Percentiles rank a stretch among this genome's conserved stretches.
Evolutionary conservation across 2,888 invertebrate genomes (phyloP).

Genomic region (Brachylomia viminalis): DNA sequence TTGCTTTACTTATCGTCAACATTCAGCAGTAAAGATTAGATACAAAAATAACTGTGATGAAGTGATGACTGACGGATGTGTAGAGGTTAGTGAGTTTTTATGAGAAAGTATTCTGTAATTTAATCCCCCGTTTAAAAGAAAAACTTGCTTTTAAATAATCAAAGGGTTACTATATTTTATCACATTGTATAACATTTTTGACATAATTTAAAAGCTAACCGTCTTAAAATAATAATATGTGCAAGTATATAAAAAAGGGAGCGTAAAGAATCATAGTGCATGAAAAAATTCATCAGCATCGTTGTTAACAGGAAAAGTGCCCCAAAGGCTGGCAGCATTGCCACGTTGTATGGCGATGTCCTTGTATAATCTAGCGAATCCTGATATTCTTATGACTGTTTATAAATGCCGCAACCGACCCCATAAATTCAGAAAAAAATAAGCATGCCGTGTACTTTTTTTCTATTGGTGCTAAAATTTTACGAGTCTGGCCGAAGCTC

Average conservation of each 20-base stretch:
- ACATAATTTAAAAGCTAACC: no score
- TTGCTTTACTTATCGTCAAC: neutral
- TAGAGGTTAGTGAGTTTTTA: neutral
- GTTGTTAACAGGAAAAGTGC: no score
- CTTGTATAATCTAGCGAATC: no score
- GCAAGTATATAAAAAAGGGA: no score
- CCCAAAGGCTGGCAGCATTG: no score
- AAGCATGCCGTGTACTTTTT: conserved; percentile 6
- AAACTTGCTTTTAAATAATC: neutral
- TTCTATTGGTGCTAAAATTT: conserved; percentile 27
- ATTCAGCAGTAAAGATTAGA: neutral
- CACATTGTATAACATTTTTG: no score
- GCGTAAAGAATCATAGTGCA: no score
- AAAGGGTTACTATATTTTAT: no score
- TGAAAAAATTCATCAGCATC: no score
- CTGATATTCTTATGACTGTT: neutral
- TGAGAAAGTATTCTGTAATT: neutral
- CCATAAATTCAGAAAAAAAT: neutral
- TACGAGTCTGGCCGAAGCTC: conserved; percentile 26
- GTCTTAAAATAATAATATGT: no score
- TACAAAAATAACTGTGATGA: neutral
- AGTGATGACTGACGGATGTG: neutral
- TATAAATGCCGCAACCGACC: neutral
- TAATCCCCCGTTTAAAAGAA: neutral
- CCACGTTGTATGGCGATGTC: no score